Conservation (phyloP, 2,113 vertebrate genomes). For the Nibea albiflora region DNA sequence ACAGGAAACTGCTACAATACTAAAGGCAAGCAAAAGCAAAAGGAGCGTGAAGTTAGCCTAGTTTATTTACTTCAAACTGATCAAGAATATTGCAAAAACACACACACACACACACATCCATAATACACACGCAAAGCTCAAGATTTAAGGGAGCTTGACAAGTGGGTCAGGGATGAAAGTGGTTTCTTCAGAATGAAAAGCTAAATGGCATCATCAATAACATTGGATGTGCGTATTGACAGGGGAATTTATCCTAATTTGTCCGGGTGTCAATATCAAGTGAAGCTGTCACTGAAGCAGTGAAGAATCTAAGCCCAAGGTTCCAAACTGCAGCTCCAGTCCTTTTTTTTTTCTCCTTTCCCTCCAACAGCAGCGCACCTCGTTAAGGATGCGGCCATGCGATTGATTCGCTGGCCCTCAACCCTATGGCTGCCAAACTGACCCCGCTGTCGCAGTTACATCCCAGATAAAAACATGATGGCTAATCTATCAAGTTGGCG, state of each 20-base stretch:
- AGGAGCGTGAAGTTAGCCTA: neutral
- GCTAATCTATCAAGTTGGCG: conserved; percentile 64
- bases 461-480: conserved; percentile 69
- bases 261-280: conserved; percentile 84
- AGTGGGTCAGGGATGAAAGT: conserved; percentile 44
- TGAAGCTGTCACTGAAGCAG: conserved; percentile 67
- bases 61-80: neutral
- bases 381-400: conserved; percentile 46
- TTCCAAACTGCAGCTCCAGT: conserved; percentile 6
- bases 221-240: conserved; percentile 77
- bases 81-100: neutral
- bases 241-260: conserved; percentile 84
- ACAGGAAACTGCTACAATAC: neutral
- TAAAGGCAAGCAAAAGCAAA: neutral
- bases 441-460: conserved; percentile 49
- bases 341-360: too few relatives aligned
- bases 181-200: conserved; percentile 65
- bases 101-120: neutral
- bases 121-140: conserved; percentile 14
- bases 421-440: conserved; percentile 38
- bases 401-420: conserved; percentile 71
- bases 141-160: conserved; percentile 51
- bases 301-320: conserved; percentile 11
- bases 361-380: conserved; percentile 33
- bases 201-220: conserved; percentile 85